These are phyloP conservation scores for Athetis lepigone DNA, from an alignment of 2,888 invertebrate species.

Conservation along the genomic window DNA sequence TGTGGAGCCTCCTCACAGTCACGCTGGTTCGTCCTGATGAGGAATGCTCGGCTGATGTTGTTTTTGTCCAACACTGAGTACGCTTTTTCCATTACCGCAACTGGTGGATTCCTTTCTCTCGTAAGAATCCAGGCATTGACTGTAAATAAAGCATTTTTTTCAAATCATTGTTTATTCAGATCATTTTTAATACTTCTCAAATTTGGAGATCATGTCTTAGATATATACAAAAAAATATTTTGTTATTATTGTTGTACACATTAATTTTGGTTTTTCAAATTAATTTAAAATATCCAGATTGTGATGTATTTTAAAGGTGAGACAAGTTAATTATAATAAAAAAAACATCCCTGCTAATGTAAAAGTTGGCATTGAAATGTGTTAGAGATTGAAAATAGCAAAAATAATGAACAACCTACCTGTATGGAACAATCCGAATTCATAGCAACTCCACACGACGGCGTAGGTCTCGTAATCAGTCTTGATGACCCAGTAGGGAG, in stretches of 20 bases:
- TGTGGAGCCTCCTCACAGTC: constrained; percentile 83
- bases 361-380: background rate
- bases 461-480: constrained; percentile 94
- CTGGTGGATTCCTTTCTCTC: constrained; percentile 90
- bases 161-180: no score
- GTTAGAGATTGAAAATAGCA: no score
- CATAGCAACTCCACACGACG: constrained; percentile 92
- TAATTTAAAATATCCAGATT: no score
- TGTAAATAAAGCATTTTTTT: constrained; percentile 67
- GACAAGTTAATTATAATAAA: no score
- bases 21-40: constrained; percentile 91
- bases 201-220: no score
- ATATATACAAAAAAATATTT: no score
- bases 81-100: constrained; percentile 90
- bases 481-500: constrained; percentile 91
- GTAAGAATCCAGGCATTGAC: constrained; percentile 92
- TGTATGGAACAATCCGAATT: constrained; percentile 88
- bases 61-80: constrained; percentile 90
- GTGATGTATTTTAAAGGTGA: background rate
- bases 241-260: no score
- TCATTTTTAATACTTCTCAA: no score
- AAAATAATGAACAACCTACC: constrained; percentile 77
- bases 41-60: constrained; percentile 90
- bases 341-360: background rate
- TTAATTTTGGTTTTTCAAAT: no score